Percentiles rank a stretch among this genome's conserved stretches.
phyloP scores from a whole-genome alignment of 2,113 vertebrate species.

The Thunnus thynnus region DNA sequence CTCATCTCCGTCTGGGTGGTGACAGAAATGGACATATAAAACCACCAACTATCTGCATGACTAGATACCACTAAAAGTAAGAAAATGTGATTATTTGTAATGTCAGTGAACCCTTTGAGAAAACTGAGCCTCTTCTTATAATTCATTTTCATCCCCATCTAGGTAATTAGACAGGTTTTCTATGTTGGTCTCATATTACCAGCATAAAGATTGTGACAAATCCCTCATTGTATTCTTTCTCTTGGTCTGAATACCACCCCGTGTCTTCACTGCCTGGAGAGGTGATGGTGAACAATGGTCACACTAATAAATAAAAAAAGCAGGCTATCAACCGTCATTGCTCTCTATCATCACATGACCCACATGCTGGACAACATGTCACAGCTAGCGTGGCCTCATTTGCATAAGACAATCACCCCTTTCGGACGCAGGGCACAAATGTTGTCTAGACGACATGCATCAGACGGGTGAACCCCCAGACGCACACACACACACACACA shows the following conservation, averaged over 20 bases:
- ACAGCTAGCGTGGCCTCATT: conserved; percentile 85
- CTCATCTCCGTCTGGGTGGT: too few relatives aligned
- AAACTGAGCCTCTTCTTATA: not conserved
- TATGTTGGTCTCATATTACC: conserved; percentile 14
- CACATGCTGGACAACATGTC: conserved; percentile 81
- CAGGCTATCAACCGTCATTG: conserved; percentile 74
- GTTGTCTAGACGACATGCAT: conserved; percentile 95
- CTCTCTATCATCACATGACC: conserved; percentile 75
- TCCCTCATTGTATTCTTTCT: conserved; percentile 58
- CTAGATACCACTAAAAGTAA: not conserved
- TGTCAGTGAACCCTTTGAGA: not conserved
- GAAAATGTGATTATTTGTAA: not conserved
- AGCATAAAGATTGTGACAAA: conserved; percentile 59
- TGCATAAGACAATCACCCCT: conserved; percentile 92
- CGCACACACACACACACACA: conserved; percentile 53
- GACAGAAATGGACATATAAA: not conserved
- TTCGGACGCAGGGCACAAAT: conserved; percentile 86
- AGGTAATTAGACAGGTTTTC: conserved; percentile 28
- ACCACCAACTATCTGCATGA: not conserved
- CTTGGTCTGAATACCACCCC: conserved; percentile 51
- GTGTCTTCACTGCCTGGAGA: conserved; percentile 63
- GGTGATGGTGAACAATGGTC: conserved; percentile 77
- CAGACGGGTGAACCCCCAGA: conserved; percentile 87
- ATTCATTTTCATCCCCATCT: conserved; percentile 15
- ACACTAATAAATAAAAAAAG: conserved; percentile 74